Evolutionary conservation across 1,140 invertebrate genomes (phyloP).

Genomic region (Samia ricini): DNA sequence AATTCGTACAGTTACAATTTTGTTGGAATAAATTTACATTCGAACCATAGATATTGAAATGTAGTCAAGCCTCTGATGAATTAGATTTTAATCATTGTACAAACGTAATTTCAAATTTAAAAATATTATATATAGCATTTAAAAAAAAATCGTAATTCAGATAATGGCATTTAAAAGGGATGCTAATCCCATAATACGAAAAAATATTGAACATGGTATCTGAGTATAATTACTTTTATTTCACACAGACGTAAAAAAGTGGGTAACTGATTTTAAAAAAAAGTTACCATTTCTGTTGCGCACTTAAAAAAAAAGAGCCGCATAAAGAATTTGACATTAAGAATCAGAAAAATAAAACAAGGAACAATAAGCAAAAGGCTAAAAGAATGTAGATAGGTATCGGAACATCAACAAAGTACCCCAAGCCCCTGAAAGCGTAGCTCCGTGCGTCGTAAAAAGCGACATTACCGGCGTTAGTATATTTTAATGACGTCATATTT

Average conservation of each 20-base stretch:
- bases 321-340: slow-evolving; percentile 2
- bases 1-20: slow-evolving; percentile 10
- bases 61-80: neutral
- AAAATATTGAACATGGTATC: no score
- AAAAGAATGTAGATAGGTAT: slow-evolving; percentile 16
- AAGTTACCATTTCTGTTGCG: neutral
- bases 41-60: neutral
- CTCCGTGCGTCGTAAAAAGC: slow-evolving; percentile 20
- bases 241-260: no score
- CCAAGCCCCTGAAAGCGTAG: neutral
- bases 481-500: slow-evolving; percentile 38
- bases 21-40: neutral
- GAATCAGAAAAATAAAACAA: slow-evolving; percentile 4
- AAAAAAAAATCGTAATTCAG: no score
- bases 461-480: slow-evolving; percentile 20
- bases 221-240: no score
- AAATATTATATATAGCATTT: no score
- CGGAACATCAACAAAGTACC: slow-evolving; percentile 5
- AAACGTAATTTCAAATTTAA: no score
- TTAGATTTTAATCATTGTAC: neutral
- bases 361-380: slow-evolving; percentile 7
- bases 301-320: neutral
- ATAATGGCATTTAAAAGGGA: no score
- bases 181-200: no score
- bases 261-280: neutral